These are phyloP conservation scores for Acanthacorydalis orientalis DNA, from an alignment of 2,888 invertebrate genomes.

Conservation along the genomic window DNA sequence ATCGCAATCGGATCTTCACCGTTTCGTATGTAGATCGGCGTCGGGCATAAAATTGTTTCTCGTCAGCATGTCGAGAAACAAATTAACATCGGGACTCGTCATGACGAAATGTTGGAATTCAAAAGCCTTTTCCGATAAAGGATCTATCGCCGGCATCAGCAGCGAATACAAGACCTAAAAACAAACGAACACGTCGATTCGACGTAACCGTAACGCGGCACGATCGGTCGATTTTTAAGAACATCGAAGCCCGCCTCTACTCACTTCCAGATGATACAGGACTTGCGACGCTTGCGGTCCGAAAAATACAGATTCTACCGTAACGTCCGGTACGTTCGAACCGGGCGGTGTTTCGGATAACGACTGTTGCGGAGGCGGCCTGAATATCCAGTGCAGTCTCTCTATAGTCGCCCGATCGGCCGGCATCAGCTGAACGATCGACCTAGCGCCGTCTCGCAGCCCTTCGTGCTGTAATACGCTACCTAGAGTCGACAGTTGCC, in stretches of 20 bases:
- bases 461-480: conserved; percentile 63
- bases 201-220: too few relatives aligned
- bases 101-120: conserved; percentile 55
- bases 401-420: conserved; percentile 37
- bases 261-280: conserved; percentile 54
- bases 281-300: conserved; percentile 57
- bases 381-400: conserved; percentile 27
- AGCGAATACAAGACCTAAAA: conserved; percentile 68
- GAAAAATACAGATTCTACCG: conserved; percentile 49
- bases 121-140: conserved; percentile 53
- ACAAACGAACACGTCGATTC: conserved; percentile 9
- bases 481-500: conserved; percentile 78
- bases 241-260: conserved; percentile 9
- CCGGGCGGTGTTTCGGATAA: conserved; percentile 18
- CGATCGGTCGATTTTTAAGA: too few relatives aligned
- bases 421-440: conserved; percentile 65
- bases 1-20: conserved; percentile 18
- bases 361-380: conserved; percentile 13
- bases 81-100: conserved; percentile 44
- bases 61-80: conserved; percentile 64
- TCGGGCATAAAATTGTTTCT: conserved; percentile 68
- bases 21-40: conserved; percentile 58
- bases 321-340: conserved; percentile 18
- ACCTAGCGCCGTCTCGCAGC: conserved; percentile 68
- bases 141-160: conserved; percentile 79